Conservation (phyloP, 2,113 vertebrate genomes). For the Chaenocephalus aceratus region DNA sequence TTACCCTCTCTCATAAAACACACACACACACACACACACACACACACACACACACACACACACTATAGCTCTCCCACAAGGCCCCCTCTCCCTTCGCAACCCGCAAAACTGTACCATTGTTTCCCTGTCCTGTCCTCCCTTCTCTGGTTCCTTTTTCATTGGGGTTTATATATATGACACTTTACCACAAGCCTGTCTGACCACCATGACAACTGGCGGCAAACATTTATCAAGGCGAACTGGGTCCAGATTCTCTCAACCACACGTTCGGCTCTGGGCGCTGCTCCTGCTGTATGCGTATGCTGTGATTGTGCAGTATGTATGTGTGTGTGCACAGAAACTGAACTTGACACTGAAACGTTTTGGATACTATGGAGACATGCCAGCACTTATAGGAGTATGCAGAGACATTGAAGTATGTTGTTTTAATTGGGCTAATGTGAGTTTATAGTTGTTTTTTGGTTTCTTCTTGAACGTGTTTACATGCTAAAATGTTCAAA, state of each 20-base stretch:
- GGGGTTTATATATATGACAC: slow-evolving; percentile 64
- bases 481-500: no score
- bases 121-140: slow-evolving; percentile 34
- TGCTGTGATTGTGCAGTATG: slow-evolving; percentile 24
- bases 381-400: neutral
- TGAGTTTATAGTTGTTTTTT: no score
- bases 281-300: slow-evolving; percentile 40
- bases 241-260: slow-evolving; percentile 72
- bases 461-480: no score
- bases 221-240: slow-evolving; percentile 77
- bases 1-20: slow-evolving; percentile 28
- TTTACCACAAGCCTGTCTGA: slow-evolving; percentile 59
- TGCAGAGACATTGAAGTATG: neutral
- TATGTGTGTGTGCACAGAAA: slow-evolving; percentile 6
- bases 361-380: slow-evolving; percentile 25
- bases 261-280: slow-evolving; percentile 56
- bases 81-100: slow-evolving; percentile 4
- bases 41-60: slow-evolving; percentile 25
- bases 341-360: slow-evolving; percentile 24
- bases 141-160: slow-evolving; percentile 56
- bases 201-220: slow-evolving; percentile 72
- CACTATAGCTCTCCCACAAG: slow-evolving; percentile 36
- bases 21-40: neutral
- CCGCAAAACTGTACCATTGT: slow-evolving; percentile 36
- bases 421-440: slow-evolving; percentile 11